These are phyloP conservation scores for Brachyalestes nurse DNA, from an alignment of 2,797 vertebrate genomes.

Conservation along the genomic window DNA sequence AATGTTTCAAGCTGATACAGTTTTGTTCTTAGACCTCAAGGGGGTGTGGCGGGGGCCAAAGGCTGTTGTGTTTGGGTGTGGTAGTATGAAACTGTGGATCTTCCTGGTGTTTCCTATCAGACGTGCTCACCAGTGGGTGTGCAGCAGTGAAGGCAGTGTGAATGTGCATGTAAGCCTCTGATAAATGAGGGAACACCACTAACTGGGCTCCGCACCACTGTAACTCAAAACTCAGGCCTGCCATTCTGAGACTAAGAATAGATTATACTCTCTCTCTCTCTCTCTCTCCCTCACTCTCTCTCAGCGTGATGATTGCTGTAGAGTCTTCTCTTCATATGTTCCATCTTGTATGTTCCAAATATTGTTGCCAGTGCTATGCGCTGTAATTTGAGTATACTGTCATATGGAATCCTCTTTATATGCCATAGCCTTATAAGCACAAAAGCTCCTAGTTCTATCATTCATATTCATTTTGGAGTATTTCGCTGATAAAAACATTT, in stretches of 20 bases:
- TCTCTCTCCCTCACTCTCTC: constrained; percentile 22
- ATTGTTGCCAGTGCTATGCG: not conserved
- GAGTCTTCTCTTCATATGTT: constrained; percentile 30
- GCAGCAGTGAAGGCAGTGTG: constrained; percentile 3
- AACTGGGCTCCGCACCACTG: constrained; percentile 64
- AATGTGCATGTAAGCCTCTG: constrained; percentile 58
- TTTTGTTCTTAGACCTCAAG: not conserved
- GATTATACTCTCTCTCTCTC: constrained; percentile 62
- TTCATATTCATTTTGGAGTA: constrained; percentile 24
- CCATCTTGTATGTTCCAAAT: constrained; percentile 20
- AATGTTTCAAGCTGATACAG: not conserved
- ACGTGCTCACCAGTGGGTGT: constrained; percentile 26
- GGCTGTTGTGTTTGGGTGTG: constrained; percentile 50
- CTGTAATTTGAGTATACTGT: constrained; percentile 15
- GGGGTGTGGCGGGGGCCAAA: not conserved
- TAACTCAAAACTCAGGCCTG: constrained; percentile 64
- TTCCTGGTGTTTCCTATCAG: constrained; percentile 51
- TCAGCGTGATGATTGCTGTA: constrained; percentile 23
- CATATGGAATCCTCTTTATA: not conserved
- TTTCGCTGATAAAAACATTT: constrained; percentile 31
- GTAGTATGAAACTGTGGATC: constrained; percentile 43
- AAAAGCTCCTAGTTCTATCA: constrained; percentile 24
- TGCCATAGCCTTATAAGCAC: constrained; percentile 7
- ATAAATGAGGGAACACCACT: constrained; percentile 71
- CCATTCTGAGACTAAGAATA: constrained; percentile 73